Evolutionary conservation across 1,140 invertebrate species (phyloP), one percentile per base, ranked within the genome.

Genomic region (Heliconius nattereri): DNA sequence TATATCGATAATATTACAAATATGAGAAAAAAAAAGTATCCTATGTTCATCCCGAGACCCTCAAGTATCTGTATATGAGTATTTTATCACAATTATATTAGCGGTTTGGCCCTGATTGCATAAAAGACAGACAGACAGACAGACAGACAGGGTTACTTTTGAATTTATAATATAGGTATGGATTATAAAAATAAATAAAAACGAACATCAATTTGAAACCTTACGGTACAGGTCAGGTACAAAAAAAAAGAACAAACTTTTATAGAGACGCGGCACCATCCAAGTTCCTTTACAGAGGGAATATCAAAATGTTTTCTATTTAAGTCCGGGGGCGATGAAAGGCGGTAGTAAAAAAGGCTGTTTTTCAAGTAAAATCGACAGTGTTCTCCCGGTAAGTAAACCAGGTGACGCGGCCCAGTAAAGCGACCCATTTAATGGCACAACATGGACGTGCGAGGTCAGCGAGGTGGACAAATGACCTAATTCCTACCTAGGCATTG

Each of bases 321-420:
- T 19, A 77, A 77, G 20, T 20, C 71, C 71, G 32, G 19, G 8
- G 35, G 71, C 71, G 11, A 77, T 72, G 45, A 72, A 79, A 71
- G 37, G 72, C 76, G 40, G 66, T 71, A 79, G 75, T 71, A 75
- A 79, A 75, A n/a, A 75, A 35, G 60, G 32, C 78, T 79, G 49
- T 52, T 75, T 74, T 76, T 73, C 70, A 52, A 75, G 73, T 75
- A 54, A 75, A 73, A 76, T 76, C 70, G 60, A 76, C 78, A 29
- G 40, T 40, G 45, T 45, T 71, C 75, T 35, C 70, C 49, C 52
- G 26, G 49, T 71, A 80, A 80, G 78, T 80, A 80, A 80, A 80
- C 78, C 78, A 81, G 80, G 80, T 81, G 77, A 75, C 73, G 66
- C 73, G 76, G 40, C 80, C 80, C 52, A 78, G 72, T 78, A 74